Conservation (phyloP, 2,113 vertebrate genomes). For the Ursus arctos region DNA sequence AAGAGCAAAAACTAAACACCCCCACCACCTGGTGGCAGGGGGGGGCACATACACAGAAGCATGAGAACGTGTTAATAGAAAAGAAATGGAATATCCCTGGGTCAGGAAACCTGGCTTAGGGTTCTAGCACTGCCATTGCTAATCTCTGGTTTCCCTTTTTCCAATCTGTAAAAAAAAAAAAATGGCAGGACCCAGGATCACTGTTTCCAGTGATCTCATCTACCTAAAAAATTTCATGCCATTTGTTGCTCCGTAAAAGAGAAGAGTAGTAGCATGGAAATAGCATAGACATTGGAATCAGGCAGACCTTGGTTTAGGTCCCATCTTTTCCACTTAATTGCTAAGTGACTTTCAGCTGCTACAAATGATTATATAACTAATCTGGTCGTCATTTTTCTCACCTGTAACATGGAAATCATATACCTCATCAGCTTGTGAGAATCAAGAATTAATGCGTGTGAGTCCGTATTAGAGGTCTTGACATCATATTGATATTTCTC, state of each 20-base stretch:
- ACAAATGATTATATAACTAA: background rate
- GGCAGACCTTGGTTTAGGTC: background rate
- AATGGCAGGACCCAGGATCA: background rate
- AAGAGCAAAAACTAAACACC: background rate
- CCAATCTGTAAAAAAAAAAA: background rate
- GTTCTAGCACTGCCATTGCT: background rate
- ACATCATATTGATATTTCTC: background rate
- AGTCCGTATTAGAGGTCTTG: background rate
- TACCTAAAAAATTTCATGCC: background rate
- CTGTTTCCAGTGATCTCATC: background rate
- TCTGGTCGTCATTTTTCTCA: background rate
- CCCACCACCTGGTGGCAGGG: no score
- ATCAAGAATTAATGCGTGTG: background rate
- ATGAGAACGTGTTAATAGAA: background rate
- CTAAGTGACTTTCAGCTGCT: background rate
- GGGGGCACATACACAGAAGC: background rate
- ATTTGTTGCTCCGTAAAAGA: background rate
- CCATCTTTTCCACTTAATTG: background rate
- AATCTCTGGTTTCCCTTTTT: background rate
- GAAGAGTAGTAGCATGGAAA: background rate
- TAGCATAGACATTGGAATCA: background rate
- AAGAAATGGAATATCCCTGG: background rate
- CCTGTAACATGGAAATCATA: background rate
- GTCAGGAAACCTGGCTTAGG: background rate
- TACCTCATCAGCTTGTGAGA: background rate